phyloP scores from a whole-genome alignment of 2,888 invertebrate species.

The Aphrophora alni region DNA sequence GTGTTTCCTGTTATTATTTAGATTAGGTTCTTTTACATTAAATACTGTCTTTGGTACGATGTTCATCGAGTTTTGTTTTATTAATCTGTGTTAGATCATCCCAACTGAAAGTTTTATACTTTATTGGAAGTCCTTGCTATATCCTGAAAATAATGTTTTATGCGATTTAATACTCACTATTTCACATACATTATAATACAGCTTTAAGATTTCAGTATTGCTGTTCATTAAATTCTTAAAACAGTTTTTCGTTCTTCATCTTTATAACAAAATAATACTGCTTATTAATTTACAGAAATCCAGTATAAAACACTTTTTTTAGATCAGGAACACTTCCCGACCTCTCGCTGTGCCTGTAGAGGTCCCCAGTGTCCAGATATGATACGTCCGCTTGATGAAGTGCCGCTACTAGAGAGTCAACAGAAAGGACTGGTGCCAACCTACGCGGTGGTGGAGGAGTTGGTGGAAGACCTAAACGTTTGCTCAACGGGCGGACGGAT shows the following conservation, averaged over 20 bases:
- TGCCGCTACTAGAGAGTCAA: conserved; percentile 57
- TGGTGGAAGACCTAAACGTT: conserved; percentile 25
- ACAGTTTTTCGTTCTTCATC: neutral
- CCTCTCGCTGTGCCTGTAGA: conserved; percentile 57
- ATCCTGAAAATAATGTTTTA: neutral
- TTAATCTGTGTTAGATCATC: no score
- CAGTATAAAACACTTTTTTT: conserved; percentile 55
- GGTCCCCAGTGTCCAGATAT: conserved; percentile 57
- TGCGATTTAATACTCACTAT: neutral
- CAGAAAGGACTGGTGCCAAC: conserved; percentile 54
- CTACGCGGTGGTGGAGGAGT: conserved; percentile 41
- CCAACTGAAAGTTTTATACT: no score
- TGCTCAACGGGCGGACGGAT: conserved; percentile 28
- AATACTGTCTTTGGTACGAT: no score
- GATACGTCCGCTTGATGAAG: conserved; percentile 56
- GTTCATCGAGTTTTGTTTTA: no score
- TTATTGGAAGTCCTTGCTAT: neutral
- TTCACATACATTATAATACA: neutral
- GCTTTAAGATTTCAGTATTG: no score
- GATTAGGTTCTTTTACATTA: no score
- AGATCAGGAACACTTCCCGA: conserved; percentile 63
- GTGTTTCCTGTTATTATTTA: no score
- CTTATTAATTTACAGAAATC: conserved; percentile 22
- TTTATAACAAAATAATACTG: neutral
- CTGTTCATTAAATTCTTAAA: no score